phyloP scores from a whole-genome alignment of 2,113 vertebrate species.

The Dipodomys spectabilis region DNA sequence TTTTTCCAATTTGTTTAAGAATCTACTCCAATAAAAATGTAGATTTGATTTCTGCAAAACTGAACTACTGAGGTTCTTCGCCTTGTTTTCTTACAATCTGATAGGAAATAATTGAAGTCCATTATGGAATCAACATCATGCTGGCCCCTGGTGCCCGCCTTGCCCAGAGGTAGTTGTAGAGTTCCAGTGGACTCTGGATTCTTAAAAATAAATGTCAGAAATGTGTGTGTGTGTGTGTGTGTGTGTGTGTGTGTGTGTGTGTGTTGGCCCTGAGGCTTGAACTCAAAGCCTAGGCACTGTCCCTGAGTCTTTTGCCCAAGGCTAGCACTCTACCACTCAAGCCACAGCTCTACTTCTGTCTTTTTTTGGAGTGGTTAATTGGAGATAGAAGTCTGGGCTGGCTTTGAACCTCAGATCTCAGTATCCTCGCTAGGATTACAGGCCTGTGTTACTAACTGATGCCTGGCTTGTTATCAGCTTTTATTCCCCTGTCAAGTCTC shows the following conservation, averaged over 20 bases:
- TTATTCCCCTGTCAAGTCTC: not conserved
- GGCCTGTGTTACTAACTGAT: too few species aligned
- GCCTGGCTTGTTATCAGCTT: too few species aligned
- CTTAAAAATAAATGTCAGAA: slow-evolving; percentile 28
- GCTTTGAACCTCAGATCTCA: too few species aligned
- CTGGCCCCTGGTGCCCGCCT: not conserved
- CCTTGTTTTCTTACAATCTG: slow-evolving; percentile 30
- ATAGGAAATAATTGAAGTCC: slow-evolving; percentile 17
- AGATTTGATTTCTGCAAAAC: slow-evolving; percentile 25
- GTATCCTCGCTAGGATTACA: too few species aligned
- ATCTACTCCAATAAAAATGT: not conserved
- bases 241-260: too few species aligned
- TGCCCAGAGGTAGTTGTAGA: not conserved
- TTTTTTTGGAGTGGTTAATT: too few species aligned
- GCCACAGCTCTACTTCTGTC: too few species aligned
- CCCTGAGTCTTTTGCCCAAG: not conserved
- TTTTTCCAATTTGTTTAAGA: not conserved
- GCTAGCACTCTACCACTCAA: too few species aligned
- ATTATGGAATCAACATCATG: not conserved
- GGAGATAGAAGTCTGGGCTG: too few species aligned
- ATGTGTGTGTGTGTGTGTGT: too few species aligned
- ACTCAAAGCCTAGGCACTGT: too few species aligned
- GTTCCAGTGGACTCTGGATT: slow-evolving; percentile 17
- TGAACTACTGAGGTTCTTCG: slow-evolving; percentile 28
- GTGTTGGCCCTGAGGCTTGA: too few species aligned